These are phyloP conservation scores for Thymelicus acteon DNA, from an alignment of 2,888 invertebrate genomes.

Conservation along the genomic window DNA sequence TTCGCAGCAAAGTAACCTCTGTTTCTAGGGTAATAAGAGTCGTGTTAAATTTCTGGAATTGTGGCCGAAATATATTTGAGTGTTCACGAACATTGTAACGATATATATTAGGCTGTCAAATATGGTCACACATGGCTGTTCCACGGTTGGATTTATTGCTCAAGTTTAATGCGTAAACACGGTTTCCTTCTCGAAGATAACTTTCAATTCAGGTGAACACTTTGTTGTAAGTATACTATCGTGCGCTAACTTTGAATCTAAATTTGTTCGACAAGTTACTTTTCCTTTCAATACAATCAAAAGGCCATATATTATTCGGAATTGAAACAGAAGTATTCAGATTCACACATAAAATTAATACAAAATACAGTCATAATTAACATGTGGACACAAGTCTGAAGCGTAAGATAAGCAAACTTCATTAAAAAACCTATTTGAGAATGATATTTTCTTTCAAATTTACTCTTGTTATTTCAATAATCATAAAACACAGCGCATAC, in stretches of 20 bases:
- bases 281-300: slow-evolving; percentile 40
- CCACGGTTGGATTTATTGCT: slow-evolving; percentile 69
- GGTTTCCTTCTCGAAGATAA: slow-evolving; percentile 32
- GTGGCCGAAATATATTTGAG: slow-evolving; percentile 38
- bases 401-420: no score
- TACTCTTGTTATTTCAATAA: no score
- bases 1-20: slow-evolving; percentile 49
- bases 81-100: slow-evolving; percentile 67
- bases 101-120: slow-evolving; percentile 74
- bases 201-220: slow-evolving; percentile 28
- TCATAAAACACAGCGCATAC: no score
- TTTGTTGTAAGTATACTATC: slow-evolving; percentile 27
- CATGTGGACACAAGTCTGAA: no score
- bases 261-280: slow-evolving; percentile 16
- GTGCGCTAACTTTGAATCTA: slow-evolving; percentile 12
- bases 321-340: background rate
- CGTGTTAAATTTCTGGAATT: slow-evolving; percentile 5
- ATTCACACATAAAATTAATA: no score
- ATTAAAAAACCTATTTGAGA: background rate
- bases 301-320: slow-evolving; percentile 10
- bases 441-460: background rate
- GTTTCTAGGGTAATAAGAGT: slow-evolving; percentile 35
- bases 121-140: slow-evolving; percentile 62
- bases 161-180: slow-evolving; percentile 65
- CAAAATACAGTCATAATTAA: no score